phyloP scores from a whole-genome alignment of 2,888 invertebrate genomes.

The Enoplolaimus lenunculus region DNA sequence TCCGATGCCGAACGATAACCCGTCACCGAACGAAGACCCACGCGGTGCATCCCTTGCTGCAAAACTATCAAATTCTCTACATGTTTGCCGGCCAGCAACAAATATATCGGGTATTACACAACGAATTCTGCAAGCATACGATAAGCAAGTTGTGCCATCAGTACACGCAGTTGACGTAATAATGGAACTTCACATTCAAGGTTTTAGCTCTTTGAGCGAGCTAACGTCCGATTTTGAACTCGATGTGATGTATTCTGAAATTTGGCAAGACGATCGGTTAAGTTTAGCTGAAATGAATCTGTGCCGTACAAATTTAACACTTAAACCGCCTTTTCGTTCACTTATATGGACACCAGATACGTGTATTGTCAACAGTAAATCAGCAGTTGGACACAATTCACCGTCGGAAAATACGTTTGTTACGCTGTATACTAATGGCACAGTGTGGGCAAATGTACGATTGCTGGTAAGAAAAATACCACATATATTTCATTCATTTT shows the following conservation, averaged over 20 bases:
- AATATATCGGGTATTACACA: not conserved
- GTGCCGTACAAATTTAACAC: slow-evolving; percentile 5
- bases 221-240: slow-evolving; percentile 25
- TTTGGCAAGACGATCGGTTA: not conserved
- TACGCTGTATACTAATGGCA: slow-evolving; percentile 38
- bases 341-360: slow-evolving; percentile 40
- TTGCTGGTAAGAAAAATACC: not conserved
- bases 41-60: too few species aligned
- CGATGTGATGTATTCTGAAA: slow-evolving; percentile 36
- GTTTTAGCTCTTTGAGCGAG: not conserved
- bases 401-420: slow-evolving; percentile 40
- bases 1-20: too few species aligned
- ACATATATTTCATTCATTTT: too few species aligned
- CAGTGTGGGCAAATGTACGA: slow-evolving; percentile 32
- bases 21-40: too few species aligned
- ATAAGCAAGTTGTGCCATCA: slow-evolving; percentile 36
- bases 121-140: slow-evolving; percentile 27
- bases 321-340: slow-evolving; percentile 32
- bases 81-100: too few species aligned
- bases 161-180: slow-evolving; percentile 39
- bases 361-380: slow-evolving; percentile 35
- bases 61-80: too few species aligned
- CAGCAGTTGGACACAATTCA: slow-evolving; percentile 33
- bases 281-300: not conserved
- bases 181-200: slow-evolving; percentile 40